These are phyloP conservation scores for Dipodomys stephensi DNA, from an alignment of 2,113 vertebrate species.

Conservation along the genomic window DNA sequence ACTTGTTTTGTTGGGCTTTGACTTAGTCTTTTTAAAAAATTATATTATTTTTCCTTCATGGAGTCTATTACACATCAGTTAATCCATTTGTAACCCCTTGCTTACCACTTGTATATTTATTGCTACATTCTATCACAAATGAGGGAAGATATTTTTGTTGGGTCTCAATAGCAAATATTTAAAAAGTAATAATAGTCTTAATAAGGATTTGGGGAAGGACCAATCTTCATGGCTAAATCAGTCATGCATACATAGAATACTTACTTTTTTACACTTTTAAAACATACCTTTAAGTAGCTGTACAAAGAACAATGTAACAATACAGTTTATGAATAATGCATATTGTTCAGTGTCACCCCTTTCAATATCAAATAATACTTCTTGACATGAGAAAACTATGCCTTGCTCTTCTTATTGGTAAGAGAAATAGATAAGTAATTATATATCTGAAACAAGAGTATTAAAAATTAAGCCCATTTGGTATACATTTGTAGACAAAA, in stretches of 20 bases:
- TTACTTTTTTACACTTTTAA: too few relatives aligned
- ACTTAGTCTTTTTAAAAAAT: too few relatives aligned
- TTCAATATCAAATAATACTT: not conserved
- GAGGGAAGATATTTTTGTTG: not conserved
- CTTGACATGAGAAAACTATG: not conserved
- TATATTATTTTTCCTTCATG: too few relatives aligned
- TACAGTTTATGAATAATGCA: too few relatives aligned
- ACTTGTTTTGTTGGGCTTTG: too few relatives aligned
- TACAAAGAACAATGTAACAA: too few relatives aligned
- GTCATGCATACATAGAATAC: not conserved
- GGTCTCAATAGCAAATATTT: constrained; percentile 5
- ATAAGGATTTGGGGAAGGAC: not conserved
- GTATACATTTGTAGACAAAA: not conserved
- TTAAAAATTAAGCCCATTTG: not conserved
- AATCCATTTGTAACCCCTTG: too few relatives aligned
- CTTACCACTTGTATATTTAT: too few relatives aligned
- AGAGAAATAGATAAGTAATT: not conserved
- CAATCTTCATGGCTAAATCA: not conserved
- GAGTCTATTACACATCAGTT: too few relatives aligned
- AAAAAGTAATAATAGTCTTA: not conserved
- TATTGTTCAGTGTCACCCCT: too few relatives aligned
- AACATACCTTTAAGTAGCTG: too few relatives aligned
- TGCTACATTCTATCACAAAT: not conserved
- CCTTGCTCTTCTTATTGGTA: not conserved
- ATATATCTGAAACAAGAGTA: not conserved